Evolutionary conservation across 37 sponge, comb jelly and placozoan genomes (phyloP), one percentile per base, ranked within the genome.

Genomic region (Aphrocallistes beatrix): DNA sequence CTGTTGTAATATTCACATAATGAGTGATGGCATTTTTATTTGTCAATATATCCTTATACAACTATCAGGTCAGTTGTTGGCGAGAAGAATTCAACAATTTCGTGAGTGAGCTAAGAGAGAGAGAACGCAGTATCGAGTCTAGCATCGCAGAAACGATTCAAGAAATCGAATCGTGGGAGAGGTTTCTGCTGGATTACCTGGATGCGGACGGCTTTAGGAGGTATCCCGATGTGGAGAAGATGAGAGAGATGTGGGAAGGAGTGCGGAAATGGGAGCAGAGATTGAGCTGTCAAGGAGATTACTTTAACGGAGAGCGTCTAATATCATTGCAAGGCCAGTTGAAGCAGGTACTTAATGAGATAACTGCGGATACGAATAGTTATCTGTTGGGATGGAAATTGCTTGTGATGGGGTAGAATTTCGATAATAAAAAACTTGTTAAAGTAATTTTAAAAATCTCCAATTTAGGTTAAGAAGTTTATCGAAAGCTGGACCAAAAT

Each of bases 221-320:
- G 38, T 37, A 50, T 23, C 85, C 88, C 38, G 30, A 34, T 21
- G 84, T 81, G 37, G 38, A 38, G 48, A 81, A 21, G 39, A 38
- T 89, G 0, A 69, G 84, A 38, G 84, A 86, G 28, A 69, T 93
- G 50, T 92, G 87, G 90, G 81, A 87, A 42, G 88, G 90, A 82
- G 23, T 90, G 36, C 69, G 83, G 45, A 36, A 39, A 36, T 96
- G 94, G 94, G 91, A 91, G 23, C 88, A 88, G 34, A 51, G 89
- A 17, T 38, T 98, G 23, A 91, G 88, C 38, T 45, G 82, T 45
- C 88, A 91, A 47, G 81, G 85, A 1, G 94, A 92, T 42, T 48
- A 87, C 39, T 98, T 93, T 82, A 81, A 92, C 51, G 99, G 99
- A 47, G 94, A 93, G 45, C 37, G 82, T 34, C 88, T 95, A 1